Percentiles rank a stretch among this genome's conserved stretches.
These are phyloP conservation scores for Troilus luridus DNA, from an alignment of 2,888 invertebrate genomes.

Conservation along the genomic window DNA sequence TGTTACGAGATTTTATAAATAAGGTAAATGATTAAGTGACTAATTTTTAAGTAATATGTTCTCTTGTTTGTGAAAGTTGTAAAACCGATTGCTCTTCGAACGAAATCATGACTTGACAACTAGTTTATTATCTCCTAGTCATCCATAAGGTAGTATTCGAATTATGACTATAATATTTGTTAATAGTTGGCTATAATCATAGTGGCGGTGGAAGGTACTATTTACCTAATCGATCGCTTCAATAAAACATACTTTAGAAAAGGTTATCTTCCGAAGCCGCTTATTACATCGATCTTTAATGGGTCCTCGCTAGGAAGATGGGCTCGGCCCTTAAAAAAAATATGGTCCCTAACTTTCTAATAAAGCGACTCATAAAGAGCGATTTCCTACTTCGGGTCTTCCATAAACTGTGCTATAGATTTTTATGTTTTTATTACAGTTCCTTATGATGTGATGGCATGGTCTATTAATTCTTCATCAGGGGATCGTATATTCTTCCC, in stretches of 20 bases:
- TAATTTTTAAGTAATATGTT: no score
- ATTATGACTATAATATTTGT: neutral
- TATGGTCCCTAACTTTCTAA: neutral
- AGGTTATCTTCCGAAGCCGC: neutral
- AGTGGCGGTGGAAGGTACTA: neutral
- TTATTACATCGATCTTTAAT: neutral
- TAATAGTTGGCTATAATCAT: neutral
- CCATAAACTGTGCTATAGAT: neutral
- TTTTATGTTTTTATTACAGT: no score
- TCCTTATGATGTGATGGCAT: no score
- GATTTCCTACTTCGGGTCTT: neutral
- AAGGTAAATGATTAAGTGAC: no score
- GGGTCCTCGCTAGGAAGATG: neutral
- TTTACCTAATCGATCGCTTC: neutral
- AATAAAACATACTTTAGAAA: neutral
- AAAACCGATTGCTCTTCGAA: no score
- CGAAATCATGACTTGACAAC: neutral
- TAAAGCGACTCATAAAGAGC: neutral
- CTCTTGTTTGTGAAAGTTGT: no score
- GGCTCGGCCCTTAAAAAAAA: neutral
- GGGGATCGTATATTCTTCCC: no score
- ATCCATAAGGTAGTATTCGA: neutral
- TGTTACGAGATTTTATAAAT: no score
- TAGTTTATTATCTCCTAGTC: neutral
- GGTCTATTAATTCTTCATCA: no score